Evolutionary conservation across 2,888 invertebrate genomes (phyloP), one percentile per base, ranked within the genome.

Genomic region (Apomyelois bistriatella): DNA sequence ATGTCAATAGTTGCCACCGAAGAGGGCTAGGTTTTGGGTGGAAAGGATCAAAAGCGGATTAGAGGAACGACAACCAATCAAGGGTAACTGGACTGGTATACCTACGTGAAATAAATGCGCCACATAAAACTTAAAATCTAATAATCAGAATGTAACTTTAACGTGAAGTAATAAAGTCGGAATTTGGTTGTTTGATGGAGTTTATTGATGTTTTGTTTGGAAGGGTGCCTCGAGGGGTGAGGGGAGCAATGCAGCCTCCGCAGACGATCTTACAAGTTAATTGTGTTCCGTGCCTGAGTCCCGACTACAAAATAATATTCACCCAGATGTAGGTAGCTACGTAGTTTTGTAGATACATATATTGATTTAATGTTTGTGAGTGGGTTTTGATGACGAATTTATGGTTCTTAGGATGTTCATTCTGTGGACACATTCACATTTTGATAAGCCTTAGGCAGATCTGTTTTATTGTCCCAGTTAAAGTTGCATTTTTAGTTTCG

Each of bases 61-160:
- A 93, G 92, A 91, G 88, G 89, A 92, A 92, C 92, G 92, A 91
- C 92, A 92, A 92, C 93, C 93, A 93, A 93, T 93, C 93, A 93
- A 93, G 92, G 90, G 90, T 90, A 90, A 90, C 91, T 89, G 90
- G 91, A 91, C 91, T 85, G 85, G 74, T 89, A 86, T 90, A 90
- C 87, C 90, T 90, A 90, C 88, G 80, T 80, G 80, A 90, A 86
- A 90, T 90, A 90, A 90, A 89, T 89, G 86, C 85, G 84, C 77
- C 83, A 83, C 86, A 87, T 88, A 88, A 88, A 90, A 89, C 85
- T 84, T 79, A 74, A 79, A 75, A 64, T 52, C 8, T 1, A 30
- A 3, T 61, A 60, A 32, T 3, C 57, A 17, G 80, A 58, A 67
- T 54, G 61, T 36, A 56, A 76, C 82, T 65, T 53, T 82, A 71